These are phyloP conservation scores for Drosophila birchii DNA, from an alignment of 2,888 invertebrate species.

Conservation along the genomic window DNA sequence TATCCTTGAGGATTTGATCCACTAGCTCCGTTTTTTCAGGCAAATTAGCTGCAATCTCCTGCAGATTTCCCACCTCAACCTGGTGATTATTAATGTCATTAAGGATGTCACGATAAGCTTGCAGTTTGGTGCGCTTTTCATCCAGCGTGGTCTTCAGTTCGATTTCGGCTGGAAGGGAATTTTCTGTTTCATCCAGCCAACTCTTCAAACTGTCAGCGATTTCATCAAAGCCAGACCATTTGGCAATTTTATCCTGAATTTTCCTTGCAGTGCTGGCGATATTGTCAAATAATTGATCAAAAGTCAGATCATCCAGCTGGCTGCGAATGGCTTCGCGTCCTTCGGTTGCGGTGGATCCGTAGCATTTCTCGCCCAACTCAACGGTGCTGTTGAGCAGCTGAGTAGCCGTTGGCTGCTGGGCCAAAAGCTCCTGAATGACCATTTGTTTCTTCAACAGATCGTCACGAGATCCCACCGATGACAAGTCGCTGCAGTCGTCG, in stretches of 20 bases:
- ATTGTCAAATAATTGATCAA: slow-evolving; percentile 92
- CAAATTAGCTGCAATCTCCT: slow-evolving; percentile 91
- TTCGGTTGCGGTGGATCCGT: slow-evolving; percentile 93
- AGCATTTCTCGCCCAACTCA: slow-evolving; percentile 94
- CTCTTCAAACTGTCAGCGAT: slow-evolving; percentile 90
- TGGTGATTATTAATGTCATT: slow-evolving; percentile 94
- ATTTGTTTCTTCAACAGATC: slow-evolving; percentile 89
- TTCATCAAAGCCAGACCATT: slow-evolving; percentile 96
- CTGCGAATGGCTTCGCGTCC: slow-evolving; percentile 93
- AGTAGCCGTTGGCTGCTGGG: slow-evolving; percentile 90
- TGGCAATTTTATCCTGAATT: slow-evolving; percentile 92
- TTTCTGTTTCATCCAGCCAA: slow-evolving; percentile 92
- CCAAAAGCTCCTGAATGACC: slow-evolving; percentile 89
- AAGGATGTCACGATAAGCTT: slow-evolving; percentile 91
- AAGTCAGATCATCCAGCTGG: slow-evolving; percentile 92
- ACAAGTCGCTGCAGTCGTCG: slow-evolving; percentile 88
- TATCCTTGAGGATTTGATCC: slow-evolving; percentile 88
- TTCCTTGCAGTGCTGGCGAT: slow-evolving; percentile 91
- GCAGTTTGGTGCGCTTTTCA: slow-evolving; percentile 95
- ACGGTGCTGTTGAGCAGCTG: slow-evolving; percentile 92
- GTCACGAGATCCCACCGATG: slow-evolving; percentile 88
- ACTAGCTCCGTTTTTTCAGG: slow-evolving; percentile 92
- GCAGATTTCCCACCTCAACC: slow-evolving; percentile 92
- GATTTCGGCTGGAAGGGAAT: slow-evolving; percentile 91
- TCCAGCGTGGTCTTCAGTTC: slow-evolving; percentile 94